phyloP scores from a whole-genome alignment of 2,888 invertebrate species.

The Morinoia aosen region DNA sequence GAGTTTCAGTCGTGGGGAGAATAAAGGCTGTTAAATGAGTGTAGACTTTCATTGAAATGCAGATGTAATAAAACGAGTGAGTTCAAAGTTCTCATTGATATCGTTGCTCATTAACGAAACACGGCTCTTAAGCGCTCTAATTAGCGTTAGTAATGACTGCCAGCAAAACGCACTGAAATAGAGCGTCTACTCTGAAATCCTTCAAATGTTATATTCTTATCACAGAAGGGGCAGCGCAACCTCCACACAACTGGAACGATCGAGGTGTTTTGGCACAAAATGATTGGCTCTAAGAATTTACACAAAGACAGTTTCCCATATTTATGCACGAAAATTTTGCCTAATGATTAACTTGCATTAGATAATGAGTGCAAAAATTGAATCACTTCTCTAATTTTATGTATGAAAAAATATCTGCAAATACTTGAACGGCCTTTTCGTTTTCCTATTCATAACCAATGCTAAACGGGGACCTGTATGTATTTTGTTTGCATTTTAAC shows the following conservation, averaged over 20 bases:
- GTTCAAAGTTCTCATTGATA: neutral
- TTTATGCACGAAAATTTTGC: too few relatives aligned
- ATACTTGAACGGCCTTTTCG: too few relatives aligned
- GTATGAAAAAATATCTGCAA: neutral
- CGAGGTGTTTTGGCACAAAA: too few relatives aligned
- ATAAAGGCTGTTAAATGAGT: neutral
- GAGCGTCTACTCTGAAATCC: neutral
- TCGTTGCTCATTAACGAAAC: neutral
- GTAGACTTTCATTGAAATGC: neutral
- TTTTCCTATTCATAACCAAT: neutral
- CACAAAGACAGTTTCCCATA: too few relatives aligned
- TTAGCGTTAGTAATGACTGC: neutral
- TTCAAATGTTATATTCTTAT: too few relatives aligned
- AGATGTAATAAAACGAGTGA: neutral
- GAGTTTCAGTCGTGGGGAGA: neutral
- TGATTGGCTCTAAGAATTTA: too few relatives aligned
- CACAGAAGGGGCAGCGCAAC: too few relatives aligned
- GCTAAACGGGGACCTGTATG: neutral
- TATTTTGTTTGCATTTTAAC: neutral
- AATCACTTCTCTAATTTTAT: too few relatives aligned
- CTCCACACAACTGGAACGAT: too few relatives aligned
- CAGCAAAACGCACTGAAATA: neutral
- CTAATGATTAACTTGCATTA: too few relatives aligned
- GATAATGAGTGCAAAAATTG: too few relatives aligned
- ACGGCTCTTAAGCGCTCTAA: neutral